phyloP scores from a whole-genome alignment of 1,140 invertebrate species.

The Drosophila sturtevanti region DNA sequence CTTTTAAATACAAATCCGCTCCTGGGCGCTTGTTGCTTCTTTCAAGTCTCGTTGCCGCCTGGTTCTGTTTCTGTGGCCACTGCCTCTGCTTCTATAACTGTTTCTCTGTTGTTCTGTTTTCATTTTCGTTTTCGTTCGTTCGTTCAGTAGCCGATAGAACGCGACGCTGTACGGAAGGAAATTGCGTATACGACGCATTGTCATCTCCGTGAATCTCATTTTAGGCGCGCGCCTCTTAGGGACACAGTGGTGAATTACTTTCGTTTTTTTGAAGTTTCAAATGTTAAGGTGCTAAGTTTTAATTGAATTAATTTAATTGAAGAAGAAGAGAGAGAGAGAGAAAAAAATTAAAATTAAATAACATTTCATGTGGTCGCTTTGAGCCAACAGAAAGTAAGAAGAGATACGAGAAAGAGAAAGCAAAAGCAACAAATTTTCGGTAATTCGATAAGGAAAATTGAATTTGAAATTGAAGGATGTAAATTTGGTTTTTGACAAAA shows the following conservation, averaged over 20 bases:
- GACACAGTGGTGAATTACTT: constrained; percentile 1
- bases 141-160: constrained; percentile 74
- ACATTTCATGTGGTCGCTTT: neutral
- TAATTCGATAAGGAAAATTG: constrained; percentile 5
- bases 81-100: constrained; percentile 1
- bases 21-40: constrained; percentile 55
- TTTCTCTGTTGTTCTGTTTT: constrained; percentile 34
- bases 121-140: constrained; percentile 38
- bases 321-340: neutral
- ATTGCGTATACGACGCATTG: constrained; percentile 72
- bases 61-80: constrained; percentile 39
- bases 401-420: too few relatives aligned
- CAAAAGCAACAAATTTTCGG: neutral
- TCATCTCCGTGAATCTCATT: constrained; percentile 16
- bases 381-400: neutral
- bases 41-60: constrained; percentile 28
- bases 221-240: constrained; percentile 40
- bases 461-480: constrained; percentile 1
- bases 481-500: neutral
- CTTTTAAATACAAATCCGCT: constrained; percentile 16
- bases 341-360: constrained; percentile 14
- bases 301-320: constrained; percentile 62
- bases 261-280: constrained; percentile 1
- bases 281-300: constrained; percentile 58
- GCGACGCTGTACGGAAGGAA: constrained; percentile 74